These are phyloP conservation scores for Coilia nasus DNA, from an alignment of 2,797 vertebrate genomes.

Conservation along the genomic window DNA sequence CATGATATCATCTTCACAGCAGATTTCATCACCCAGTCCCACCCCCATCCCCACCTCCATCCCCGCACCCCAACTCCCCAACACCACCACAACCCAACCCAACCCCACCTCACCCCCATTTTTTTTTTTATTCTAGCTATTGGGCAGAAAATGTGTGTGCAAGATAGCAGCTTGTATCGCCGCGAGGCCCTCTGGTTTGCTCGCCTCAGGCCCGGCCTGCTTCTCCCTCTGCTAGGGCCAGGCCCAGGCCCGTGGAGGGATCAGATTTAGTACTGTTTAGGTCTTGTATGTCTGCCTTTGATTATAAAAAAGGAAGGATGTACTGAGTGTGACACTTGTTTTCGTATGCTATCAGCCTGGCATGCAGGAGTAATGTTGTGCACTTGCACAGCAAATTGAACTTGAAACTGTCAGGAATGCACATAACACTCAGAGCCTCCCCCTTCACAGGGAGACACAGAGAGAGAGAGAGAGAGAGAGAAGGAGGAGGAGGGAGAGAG, in stretches of 20 bases:
- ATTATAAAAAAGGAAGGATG: constrained; percentile 41
- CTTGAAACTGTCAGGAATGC: constrained; percentile 70
- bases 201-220: not conserved
- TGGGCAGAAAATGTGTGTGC: constrained; percentile 57
- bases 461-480: not conserved
- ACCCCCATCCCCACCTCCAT: constrained; percentile 6
- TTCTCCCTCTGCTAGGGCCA: not conserved
- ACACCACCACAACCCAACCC: no score
- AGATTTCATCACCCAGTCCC: constrained; percentile 51
- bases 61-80: no score
- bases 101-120: constrained; percentile 15
- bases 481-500: constrained; percentile 51
- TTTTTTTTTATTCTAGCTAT: constrained; percentile 56
- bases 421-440: constrained; percentile 24
- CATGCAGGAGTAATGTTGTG: constrained; percentile 56
- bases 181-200: constrained; percentile 3
- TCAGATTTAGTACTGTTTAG: constrained; percentile 37
- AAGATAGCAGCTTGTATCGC: constrained; percentile 39
- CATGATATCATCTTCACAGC: constrained; percentile 63
- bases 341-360: constrained; percentile 56
- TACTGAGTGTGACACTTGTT: constrained; percentile 51
- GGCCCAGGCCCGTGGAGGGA: constrained; percentile 3
- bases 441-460: not conserved
- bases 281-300: not conserved
- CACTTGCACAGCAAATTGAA: constrained; percentile 71